Conservation (phyloP, 1,140 invertebrate genomes). For the Ooceraea biroi region DNA sequence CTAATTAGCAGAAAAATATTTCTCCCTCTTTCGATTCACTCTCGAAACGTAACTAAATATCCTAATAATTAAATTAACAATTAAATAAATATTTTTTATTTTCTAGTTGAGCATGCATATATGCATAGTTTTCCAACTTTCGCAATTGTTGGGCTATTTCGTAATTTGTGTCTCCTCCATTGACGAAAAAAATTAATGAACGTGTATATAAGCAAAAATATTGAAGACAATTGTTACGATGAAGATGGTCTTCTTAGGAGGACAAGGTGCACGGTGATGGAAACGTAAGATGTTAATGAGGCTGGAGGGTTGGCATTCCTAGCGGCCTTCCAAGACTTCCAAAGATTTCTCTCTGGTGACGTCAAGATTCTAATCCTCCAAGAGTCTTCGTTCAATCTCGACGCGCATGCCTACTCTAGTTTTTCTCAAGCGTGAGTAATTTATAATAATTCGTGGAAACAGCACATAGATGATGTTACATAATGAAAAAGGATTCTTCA, state of each 20-base stretch:
- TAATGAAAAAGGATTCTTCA: background rate
- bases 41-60: background rate
- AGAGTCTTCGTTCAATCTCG: conserved; percentile 80
- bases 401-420: conserved; percentile 63
- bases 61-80: no score
- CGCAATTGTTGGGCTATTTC: no score
- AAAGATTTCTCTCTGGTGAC: conserved; percentile 85
- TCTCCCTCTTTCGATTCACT: background rate
- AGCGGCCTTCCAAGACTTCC: conserved; percentile 84
- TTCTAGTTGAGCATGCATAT: no score
- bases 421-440: conserved; percentile 9
- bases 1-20: background rate
- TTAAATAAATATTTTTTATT: no score
- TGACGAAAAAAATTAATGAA: no score
- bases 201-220: conserved; percentile 37
- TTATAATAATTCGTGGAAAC: background rate
- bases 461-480: background rate
- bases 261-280: conserved; percentile 80
- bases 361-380: conserved; percentile 81
- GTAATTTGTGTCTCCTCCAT: no score
- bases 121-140: no score
- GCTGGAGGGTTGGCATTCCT: conserved; percentile 86
- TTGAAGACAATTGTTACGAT: conserved; percentile 73
- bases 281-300: conserved; percentile 87
- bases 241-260: conserved; percentile 81